phyloP scores from a whole-genome alignment of 2,113 vertebrate species.

The Geothlypis trichas region DNA sequence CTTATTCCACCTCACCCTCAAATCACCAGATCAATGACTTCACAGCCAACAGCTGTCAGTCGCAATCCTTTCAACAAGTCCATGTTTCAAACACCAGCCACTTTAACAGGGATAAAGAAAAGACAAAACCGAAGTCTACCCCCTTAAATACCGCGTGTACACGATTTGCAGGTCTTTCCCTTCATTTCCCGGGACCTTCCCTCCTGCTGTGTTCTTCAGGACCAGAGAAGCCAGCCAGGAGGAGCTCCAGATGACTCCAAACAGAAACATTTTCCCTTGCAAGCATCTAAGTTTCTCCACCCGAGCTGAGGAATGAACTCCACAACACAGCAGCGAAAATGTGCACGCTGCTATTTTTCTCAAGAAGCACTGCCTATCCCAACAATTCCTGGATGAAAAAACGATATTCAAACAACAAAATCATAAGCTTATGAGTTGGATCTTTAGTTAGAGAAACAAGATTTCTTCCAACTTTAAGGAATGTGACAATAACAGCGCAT shows the following conservation, averaged over 20 bases:
- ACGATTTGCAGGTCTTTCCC: neutral
- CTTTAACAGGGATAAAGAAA: neutral
- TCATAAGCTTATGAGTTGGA: neutral
- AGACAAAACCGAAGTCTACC: neutral
- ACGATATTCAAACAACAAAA: neutral
- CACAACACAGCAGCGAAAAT: neutral
- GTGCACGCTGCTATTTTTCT: neutral
- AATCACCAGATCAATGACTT: neutral
- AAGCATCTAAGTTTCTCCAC: neutral
- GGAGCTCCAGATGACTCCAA: neutral
- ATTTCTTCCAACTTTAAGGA: constrained; percentile 68
- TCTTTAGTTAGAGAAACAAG: constrained; percentile 9
- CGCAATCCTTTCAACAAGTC: neutral
- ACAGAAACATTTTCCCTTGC: constrained; percentile 7
- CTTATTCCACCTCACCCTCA: neutral
- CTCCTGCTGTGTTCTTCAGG: neutral
- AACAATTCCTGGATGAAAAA: neutral
- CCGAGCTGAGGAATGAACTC: neutral
- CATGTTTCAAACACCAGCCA: neutral
- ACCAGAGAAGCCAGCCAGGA: neutral
- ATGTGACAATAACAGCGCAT: constrained; percentile 80
- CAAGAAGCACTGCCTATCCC: neutral
- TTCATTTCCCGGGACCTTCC: neutral
- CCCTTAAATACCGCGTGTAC: neutral
- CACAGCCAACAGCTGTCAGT: neutral